phyloP scores from a whole-genome alignment of 1,140 invertebrate species.

The Macrobrachium nipponense region DNA sequence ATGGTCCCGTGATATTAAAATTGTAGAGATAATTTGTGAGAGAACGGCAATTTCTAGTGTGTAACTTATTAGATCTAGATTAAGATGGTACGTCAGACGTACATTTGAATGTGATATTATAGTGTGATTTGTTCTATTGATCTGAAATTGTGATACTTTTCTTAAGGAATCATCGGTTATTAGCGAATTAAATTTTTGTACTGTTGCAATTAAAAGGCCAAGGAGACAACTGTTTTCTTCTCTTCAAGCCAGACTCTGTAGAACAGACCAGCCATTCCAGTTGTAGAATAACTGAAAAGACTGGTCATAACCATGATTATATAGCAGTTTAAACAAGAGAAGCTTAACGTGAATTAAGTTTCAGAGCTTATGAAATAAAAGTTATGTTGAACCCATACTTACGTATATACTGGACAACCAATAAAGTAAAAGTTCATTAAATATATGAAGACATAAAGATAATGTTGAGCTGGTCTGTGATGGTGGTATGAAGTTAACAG shows the following conservation, averaged over 20 bases:
- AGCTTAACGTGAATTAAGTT: no score
- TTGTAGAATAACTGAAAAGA: no score
- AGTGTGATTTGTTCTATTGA: constrained; percentile 50
- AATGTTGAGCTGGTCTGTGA: no score
- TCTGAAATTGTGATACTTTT: constrained; percentile 61
- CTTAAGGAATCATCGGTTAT: constrained; percentile 55
- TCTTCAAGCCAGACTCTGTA: background rate
- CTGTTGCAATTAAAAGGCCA: constrained; percentile 54
- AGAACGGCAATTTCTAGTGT: constrained; percentile 24
- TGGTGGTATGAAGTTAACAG: no score
- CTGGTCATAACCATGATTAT: no score
- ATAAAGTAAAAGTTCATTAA: no score
- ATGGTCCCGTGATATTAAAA: no score
- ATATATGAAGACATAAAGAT: no score
- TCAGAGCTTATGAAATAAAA: no score
- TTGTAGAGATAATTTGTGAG: background rate
- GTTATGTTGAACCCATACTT: no score
- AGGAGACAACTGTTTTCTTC: constrained; percentile 29
- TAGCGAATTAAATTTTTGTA: constrained; percentile 55
- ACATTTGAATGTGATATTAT: constrained; percentile 54
- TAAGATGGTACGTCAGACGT: constrained; percentile 24
- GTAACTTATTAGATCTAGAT: constrained; percentile 26
- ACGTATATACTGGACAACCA: no score
- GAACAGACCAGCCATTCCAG: background rate
- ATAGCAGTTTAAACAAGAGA: no score